phyloP scores from a whole-genome alignment of 2,888 invertebrate genomes.

The Dryomyza anilis region DNA sequence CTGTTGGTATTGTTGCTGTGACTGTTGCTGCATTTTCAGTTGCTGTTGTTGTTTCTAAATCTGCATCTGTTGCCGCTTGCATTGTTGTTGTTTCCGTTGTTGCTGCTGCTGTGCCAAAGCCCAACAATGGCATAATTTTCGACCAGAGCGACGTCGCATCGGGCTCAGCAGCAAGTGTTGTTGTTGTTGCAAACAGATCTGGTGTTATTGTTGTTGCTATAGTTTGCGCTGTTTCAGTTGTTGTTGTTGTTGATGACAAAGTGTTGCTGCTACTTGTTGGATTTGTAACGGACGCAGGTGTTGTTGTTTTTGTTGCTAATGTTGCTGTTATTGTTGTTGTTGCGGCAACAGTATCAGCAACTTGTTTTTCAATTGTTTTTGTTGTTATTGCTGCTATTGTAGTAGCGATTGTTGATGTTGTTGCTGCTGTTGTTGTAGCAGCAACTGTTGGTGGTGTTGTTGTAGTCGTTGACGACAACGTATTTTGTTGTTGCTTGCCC shows the following conservation, averaged over 20 bases:
- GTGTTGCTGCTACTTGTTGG: not conserved
- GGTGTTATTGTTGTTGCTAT: constrained; percentile 3
- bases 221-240: not conserved
- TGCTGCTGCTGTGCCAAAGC: constrained; percentile 16
- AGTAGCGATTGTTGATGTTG: constrained; percentile 18
- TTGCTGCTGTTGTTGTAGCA: constrained; percentile 6
- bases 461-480: constrained; percentile 30
- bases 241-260: not conserved
- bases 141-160: constrained; percentile 39
- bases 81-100: not conserved
- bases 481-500: constrained; percentile 39
- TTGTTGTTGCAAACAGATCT: constrained; percentile 7
- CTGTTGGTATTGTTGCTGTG: not conserved
- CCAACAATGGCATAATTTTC: constrained; percentile 43
- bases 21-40: constrained; percentile 16
- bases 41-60: constrained; percentile 30
- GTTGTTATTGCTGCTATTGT: constrained; percentile 30
- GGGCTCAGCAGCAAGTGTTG: constrained; percentile 22
- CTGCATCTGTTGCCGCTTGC: not conserved
- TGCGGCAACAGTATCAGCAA: not conserved
- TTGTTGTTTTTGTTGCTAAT: not conserved
- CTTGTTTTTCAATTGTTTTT: constrained; percentile 11
- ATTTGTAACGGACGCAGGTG: not conserved
- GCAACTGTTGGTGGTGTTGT: constrained; percentile 16
- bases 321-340: constrained; percentile 10